Conservation (phyloP, 35 echinoderm and acorn worm species). For the Strongylocentrotus purpuratus region DNA sequence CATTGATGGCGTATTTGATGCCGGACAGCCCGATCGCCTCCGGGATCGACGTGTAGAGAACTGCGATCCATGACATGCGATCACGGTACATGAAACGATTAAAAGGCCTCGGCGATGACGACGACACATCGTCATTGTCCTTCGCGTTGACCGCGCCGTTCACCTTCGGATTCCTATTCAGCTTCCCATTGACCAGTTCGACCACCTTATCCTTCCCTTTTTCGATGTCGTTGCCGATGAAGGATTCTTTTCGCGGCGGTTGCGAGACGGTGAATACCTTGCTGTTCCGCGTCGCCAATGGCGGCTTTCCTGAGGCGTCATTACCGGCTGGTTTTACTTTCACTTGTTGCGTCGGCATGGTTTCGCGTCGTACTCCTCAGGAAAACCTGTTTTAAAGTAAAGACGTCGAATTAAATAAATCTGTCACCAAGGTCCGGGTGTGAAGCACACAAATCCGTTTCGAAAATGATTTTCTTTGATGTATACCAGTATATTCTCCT, state of each 20-base stretch:
- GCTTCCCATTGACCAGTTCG: not conserved
- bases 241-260: not conserved
- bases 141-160: not conserved
- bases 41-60: conserved; percentile 1
- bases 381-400: not conserved
- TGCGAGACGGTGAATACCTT: not conserved
- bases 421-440: not conserved
- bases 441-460: too few relatives aligned
- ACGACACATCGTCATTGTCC: not conserved
- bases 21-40: not conserved
- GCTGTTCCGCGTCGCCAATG: conserved; percentile 18
- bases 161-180: not conserved
- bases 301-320: not conserved
- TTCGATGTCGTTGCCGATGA: not conserved
- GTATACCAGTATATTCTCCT: too few relatives aligned
- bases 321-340: not conserved
- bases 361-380: not conserved
- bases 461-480: too few relatives aligned
- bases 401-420: not conserved
- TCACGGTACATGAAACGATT: not conserved
- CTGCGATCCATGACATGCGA: conserved; percentile 22
- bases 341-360: conserved; percentile 17
- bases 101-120: not conserved
- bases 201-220: not conserved
- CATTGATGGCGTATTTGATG: conserved; percentile 23